These are phyloP conservation scores for Glaucomys volans DNA, from an alignment of 2,113 vertebrate genomes.

Conservation along the genomic window DNA sequence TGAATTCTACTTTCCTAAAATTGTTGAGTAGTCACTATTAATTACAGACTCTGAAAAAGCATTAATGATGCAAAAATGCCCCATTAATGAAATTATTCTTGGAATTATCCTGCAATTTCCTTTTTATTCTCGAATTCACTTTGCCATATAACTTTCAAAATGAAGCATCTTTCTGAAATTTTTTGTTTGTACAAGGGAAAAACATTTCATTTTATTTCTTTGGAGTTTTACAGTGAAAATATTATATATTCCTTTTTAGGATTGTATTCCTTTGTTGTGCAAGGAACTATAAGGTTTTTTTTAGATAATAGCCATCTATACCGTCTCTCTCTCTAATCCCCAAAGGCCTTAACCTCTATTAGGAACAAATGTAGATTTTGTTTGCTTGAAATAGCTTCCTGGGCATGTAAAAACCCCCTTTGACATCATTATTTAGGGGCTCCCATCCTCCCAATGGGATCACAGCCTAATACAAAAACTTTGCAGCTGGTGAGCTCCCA, in stretches of 20 bases:
- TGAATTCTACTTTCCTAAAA: neutral
- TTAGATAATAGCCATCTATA: constrained; percentile 17
- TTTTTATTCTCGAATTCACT: constrained; percentile 50
- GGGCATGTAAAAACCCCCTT: constrained; percentile 62
- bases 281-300: constrained; percentile 34
- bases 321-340: constrained; percentile 17
- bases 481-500: constrained; percentile 74
- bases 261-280: constrained; percentile 32
- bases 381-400: constrained; percentile 59
- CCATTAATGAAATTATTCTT: neutral
- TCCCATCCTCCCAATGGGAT: constrained; percentile 51
- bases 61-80: neutral
- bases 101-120: neutral
- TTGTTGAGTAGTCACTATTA: neutral
- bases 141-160: constrained; percentile 27
- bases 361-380: constrained; percentile 64
- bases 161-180: constrained; percentile 6
- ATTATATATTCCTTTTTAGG: neutral
- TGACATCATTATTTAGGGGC: constrained; percentile 72
- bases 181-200: neutral
- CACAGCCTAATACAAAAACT: constrained; percentile 68
- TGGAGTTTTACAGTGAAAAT: neutral
- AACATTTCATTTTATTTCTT: neutral
- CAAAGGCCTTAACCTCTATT: constrained; percentile 65
- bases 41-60: neutral